Evolutionary conservation across 2,113 vertebrate genomes (phyloP).

Genomic region (Pedetes capensis): DNA sequence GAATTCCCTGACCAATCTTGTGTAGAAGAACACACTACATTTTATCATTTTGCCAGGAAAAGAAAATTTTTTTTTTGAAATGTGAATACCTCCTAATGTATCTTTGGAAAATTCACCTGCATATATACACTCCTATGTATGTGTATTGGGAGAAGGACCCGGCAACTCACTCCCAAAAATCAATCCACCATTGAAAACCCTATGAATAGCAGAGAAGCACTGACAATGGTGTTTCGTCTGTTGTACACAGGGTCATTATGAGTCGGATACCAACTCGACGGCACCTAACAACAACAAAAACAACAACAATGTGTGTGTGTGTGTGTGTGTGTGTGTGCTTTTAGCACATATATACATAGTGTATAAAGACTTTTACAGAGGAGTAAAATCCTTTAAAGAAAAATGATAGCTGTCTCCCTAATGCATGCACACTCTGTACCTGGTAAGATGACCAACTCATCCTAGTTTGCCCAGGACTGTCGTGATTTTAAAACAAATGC

Average conservation of each 20-base stretch:
- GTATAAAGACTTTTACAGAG: neutral
- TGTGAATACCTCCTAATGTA: neutral
- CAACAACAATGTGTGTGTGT: neutral
- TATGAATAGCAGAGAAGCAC: too few species aligned
- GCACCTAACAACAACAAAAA: too few species aligned
- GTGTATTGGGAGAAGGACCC: too few species aligned
- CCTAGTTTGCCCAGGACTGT: neutral
- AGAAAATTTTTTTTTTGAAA: neutral
- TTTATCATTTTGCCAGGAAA: neutral
- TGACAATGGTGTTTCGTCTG: too few species aligned
- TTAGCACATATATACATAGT: neutral
- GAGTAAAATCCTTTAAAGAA: neutral
- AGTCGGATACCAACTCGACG: too few species aligned
- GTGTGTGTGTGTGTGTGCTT: neutral
- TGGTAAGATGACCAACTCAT: neutral
- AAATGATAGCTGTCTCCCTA: neutral
- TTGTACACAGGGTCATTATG: too few species aligned
- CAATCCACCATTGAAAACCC: too few species aligned
- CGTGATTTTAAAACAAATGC: neutral
- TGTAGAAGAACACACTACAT: neutral
- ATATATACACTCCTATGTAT: too few species aligned
- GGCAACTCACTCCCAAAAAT: too few species aligned
- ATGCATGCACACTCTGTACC: fast-evolving
- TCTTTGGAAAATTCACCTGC: neutral
- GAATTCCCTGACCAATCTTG: too few species aligned